Conservation (phyloP, 2,888 invertebrate genomes). For the Eupeodes luniger region DNA sequence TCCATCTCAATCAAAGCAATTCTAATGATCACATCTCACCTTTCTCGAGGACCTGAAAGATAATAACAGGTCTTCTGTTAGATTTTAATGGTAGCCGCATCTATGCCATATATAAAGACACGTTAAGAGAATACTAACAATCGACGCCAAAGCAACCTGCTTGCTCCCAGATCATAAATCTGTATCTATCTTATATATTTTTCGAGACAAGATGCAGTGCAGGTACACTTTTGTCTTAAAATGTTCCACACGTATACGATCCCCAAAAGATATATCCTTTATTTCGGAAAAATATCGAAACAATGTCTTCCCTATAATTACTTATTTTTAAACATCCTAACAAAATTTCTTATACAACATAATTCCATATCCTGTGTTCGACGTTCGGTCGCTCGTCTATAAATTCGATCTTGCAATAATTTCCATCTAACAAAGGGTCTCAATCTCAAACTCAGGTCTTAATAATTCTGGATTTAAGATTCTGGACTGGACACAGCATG, state of each 20-base stretch:
- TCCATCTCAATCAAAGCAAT: conserved; percentile 47
- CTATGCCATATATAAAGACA: neutral
- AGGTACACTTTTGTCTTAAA: conserved; percentile 33
- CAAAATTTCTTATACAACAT: conserved; percentile 39
- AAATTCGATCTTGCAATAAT: conserved; percentile 63
- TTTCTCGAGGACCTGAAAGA: neutral
- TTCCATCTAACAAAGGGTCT: conserved; percentile 43
- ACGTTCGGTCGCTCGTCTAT: conserved; percentile 25
- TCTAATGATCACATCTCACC: conserved; percentile 70
- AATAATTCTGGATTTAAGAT: conserved; percentile 3
- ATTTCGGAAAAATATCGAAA: conserved; percentile 42
- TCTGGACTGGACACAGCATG: conserved; percentile 63
- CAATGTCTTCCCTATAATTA: conserved; percentile 74
- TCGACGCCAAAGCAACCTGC: conserved; percentile 43
- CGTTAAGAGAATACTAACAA: neutral
- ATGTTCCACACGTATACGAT: conserved; percentile 63
- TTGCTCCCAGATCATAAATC: conserved; percentile 57
- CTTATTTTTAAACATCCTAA: conserved; percentile 63
- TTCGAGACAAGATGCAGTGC: conserved; percentile 5
- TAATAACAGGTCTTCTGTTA: conserved; percentile 54
- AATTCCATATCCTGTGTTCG: conserved; percentile 67
- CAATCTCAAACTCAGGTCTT: neutral
- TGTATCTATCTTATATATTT: neutral
- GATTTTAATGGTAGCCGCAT: conserved; percentile 25
- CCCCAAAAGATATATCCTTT: conserved; percentile 54